phyloP scores from a whole-genome alignment of 2,797 vertebrate genomes.

The Urosaurus nigricauda region DNA sequence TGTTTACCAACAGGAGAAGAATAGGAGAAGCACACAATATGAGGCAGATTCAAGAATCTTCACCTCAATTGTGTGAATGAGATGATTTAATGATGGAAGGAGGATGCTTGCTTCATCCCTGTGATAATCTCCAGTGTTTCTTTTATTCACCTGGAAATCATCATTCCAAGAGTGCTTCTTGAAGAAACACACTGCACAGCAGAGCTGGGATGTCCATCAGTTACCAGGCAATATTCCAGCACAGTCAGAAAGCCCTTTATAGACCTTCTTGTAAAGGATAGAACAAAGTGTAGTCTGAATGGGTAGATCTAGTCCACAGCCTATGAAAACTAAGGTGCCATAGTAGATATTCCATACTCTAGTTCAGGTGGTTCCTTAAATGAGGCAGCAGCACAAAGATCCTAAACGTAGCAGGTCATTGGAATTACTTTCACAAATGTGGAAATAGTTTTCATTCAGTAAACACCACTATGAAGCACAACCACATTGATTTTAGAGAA shows the following conservation, averaged over 20 bases:
- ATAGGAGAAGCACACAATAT: too few species aligned
- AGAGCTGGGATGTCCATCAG: neutral
- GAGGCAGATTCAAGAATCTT: too few species aligned
- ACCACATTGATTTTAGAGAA: neutral
- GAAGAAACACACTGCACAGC: neutral
- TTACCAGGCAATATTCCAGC: neutral
- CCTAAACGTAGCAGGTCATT: neutral
- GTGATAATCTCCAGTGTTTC: too few species aligned
- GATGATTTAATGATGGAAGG: too few species aligned
- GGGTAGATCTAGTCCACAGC: neutral
- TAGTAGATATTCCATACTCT: too few species aligned
- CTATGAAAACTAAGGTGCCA: neutral
- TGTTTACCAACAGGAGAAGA: too few species aligned
- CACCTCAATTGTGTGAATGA: too few species aligned
- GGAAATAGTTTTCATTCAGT: neutral
- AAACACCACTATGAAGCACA: neutral
- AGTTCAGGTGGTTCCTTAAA: too few species aligned
- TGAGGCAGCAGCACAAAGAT: neutral
- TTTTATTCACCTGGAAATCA: too few species aligned
- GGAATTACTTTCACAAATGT: neutral
- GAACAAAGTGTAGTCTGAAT: neutral
- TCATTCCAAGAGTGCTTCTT: neutral
- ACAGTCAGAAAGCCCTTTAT: neutral
- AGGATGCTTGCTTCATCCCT: too few species aligned
- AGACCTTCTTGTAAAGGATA: neutral